These are phyloP conservation scores for Pterocles burchelli DNA, from an alignment of 2,113 vertebrate species.

Conservation along the genomic window DNA sequence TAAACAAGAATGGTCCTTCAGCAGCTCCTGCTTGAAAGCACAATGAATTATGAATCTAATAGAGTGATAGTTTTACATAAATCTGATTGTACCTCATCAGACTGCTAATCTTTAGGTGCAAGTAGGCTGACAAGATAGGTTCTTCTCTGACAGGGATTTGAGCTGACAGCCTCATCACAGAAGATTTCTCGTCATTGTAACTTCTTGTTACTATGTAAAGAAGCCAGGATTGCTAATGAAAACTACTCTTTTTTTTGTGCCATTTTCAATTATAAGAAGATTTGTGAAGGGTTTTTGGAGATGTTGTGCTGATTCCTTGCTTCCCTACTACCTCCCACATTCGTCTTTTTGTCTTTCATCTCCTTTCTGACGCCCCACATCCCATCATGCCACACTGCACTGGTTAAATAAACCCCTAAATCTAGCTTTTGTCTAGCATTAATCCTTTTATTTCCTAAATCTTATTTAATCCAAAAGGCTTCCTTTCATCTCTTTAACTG, in stretches of 20 bases:
- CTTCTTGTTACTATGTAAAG: slow-evolving; percentile 61
- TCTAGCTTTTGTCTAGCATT: slow-evolving; percentile 79
- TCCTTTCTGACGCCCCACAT: slow-evolving; percentile 62
- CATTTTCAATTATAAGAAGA: slow-evolving; percentile 79
- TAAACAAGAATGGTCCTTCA: background rate
- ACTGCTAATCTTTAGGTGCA: background rate
- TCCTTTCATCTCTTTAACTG: slow-evolving; percentile 79
- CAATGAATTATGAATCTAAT: background rate
- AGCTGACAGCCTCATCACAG: background rate
- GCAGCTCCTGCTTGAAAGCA: background rate
- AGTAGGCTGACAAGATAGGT: background rate
- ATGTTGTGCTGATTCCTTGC: slow-evolving; percentile 50
- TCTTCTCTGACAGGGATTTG: background rate
- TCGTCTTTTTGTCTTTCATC: slow-evolving; percentile 69
- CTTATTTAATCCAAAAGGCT: slow-evolving; percentile 75
- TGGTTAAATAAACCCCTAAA: slow-evolving; percentile 79
- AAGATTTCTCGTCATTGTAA: slow-evolving; percentile 45
- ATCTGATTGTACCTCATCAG: background rate
- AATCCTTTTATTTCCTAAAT: slow-evolving; percentile 85
- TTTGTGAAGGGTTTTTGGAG: slow-evolving; percentile 60
- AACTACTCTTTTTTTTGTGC: background rate
- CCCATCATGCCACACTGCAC: slow-evolving; percentile 74
- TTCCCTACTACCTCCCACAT: slow-evolving; percentile 38
- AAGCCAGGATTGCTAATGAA: slow-evolving; percentile 45
- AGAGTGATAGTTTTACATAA: background rate